phyloP scores from a whole-genome alignment of 2,888 invertebrate genomes.

The Podotricha telesiphe region DNA sequence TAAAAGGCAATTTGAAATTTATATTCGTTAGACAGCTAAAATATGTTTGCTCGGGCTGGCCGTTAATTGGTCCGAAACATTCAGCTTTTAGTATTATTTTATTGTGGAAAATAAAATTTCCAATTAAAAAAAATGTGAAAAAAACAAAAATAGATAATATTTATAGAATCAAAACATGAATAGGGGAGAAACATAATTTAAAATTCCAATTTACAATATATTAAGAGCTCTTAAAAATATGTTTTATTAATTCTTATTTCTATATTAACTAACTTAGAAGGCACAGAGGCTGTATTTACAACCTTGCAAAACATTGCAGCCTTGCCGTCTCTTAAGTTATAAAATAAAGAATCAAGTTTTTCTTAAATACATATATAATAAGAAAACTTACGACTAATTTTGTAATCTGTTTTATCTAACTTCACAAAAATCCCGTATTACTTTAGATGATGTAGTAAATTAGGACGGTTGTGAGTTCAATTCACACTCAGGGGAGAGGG shows the following conservation, averaged over 20 bases:
- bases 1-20: conserved; percentile 31
- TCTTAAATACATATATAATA: neutral
- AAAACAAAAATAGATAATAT: neutral
- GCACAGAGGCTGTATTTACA: conserved; percentile 51
- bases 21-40: conserved; percentile 26
- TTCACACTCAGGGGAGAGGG: too few relatives aligned
- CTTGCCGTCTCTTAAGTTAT: conserved; percentile 41
- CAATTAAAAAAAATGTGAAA: neutral
- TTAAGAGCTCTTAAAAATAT: neutral
- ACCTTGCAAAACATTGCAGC: conserved; percentile 47
- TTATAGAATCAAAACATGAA: neutral
- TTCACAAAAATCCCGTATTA: too few relatives aligned
- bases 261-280: conserved; percentile 22
- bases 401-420: neutral
- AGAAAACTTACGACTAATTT: neutral
- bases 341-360: conserved; percentile 3
- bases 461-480: too few relatives aligned
- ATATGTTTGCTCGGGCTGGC: conserved; percentile 33
- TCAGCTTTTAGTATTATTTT: neutral
- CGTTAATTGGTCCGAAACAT: conserved; percentile 29
- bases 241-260: neutral
- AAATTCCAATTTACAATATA: neutral
- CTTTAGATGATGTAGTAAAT: too few relatives aligned
- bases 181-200: neutral
- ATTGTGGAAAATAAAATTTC: neutral